Percentiles rank a stretch among this genome's conserved stretches.
These are phyloP conservation scores for Ctenomys sociabilis DNA, from an alignment of 2,113 vertebrate genomes.

Conservation along the genomic window DNA sequence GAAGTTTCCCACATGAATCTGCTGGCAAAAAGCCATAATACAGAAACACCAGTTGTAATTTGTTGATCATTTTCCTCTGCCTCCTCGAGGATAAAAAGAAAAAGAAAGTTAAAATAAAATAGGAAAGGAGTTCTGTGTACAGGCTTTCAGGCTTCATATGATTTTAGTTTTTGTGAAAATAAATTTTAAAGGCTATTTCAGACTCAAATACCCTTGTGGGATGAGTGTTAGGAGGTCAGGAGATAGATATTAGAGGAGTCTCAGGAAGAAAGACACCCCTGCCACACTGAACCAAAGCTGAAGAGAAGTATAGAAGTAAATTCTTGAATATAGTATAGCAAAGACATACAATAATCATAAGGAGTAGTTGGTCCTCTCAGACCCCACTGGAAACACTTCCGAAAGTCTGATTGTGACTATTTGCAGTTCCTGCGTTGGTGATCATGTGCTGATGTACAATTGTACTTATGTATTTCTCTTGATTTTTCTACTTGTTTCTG, in stretches of 20 bases:
- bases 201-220: neutral
- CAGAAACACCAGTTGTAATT: neutral
- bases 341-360: neutral
- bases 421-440: neutral
- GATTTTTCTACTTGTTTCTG: neutral
- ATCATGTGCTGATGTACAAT: neutral
- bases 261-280: neutral
- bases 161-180: slow-evolving; percentile 8
- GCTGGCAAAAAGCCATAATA: neutral
- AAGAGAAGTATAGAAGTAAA: neutral
- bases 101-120: slow-evolving; percentile 4
- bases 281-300: neutral
- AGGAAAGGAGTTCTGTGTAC: neutral
- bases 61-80: neutral
- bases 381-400: neutral
- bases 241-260: neutral
- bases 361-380: neutral
- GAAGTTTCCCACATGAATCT: neutral
- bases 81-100: neutral
- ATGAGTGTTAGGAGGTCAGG: neutral
- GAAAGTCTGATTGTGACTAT: neutral
- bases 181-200: neutral
- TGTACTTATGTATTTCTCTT: neutral
- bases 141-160: slow-evolving; percentile 15
- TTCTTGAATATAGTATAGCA: neutral